These are phyloP conservation scores for Drosophila ohnishii DNA, from an alignment of 1,140 invertebrate species.

Conservation along the genomic window DNA sequence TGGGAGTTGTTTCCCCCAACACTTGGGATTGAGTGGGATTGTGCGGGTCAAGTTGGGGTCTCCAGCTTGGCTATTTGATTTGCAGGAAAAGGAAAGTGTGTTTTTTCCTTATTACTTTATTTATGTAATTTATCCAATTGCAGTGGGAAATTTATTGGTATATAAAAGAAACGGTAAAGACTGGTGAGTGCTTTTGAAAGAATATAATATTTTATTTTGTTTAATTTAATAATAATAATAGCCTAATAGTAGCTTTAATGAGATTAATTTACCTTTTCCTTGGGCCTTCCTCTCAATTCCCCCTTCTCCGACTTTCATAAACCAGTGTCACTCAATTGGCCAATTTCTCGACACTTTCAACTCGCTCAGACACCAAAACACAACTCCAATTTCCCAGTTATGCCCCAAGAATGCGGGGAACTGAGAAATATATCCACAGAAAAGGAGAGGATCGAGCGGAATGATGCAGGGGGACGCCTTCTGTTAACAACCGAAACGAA, in stretches of 20 bases:
- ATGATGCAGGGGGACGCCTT: slow-evolving; percentile 49
- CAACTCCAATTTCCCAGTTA: slow-evolving; percentile 48
- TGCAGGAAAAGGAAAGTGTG: slow-evolving; percentile 9
- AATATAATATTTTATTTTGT: neutral
- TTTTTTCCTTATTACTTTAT: neutral
- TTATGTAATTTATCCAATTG: neutral
- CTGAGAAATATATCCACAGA: slow-evolving; percentile 15
- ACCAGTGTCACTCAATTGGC: slow-evolving; percentile 63
- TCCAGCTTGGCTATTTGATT: slow-evolving; percentile 16
- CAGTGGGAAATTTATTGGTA: slow-evolving; percentile 5
- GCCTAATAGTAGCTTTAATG: too few species aligned
- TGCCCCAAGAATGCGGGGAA: slow-evolving; percentile 51
- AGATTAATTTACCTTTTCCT: too few species aligned
- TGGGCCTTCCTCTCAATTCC: neutral
- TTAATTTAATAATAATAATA: neutral
- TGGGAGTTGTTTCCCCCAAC: slow-evolving; percentile 5
- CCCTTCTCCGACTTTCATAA: slow-evolving; percentile 27
- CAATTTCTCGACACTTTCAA: slow-evolving; percentile 53
- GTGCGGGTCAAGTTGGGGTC: slow-evolving; percentile 31
- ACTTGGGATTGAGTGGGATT: slow-evolving; percentile 21
- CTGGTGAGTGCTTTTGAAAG: neutral
- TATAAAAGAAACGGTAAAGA: neutral
- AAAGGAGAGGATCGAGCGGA: neutral
- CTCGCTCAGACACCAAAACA: slow-evolving; percentile 13
- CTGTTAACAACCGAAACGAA: slow-evolving; percentile 61